Evolutionary conservation across 2,888 invertebrate genomes (phyloP), one percentile per base, ranked within the genome.

Genomic region (Ecdyonurus torrentis): DNA sequence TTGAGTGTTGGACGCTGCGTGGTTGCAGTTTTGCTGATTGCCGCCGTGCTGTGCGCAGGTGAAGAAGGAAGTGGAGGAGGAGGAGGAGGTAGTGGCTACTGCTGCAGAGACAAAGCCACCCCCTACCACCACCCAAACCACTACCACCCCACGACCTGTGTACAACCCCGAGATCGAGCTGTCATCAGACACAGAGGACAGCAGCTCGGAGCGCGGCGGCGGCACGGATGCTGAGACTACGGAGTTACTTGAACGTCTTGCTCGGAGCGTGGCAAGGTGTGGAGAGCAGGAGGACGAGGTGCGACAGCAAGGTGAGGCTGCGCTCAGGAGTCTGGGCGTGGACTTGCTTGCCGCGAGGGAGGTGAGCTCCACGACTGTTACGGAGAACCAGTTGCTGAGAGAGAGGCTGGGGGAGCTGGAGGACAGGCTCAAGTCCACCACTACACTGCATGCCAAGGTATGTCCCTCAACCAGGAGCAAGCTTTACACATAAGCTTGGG

Each of bases 101-200:
- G 37, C 37, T 5, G 37, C 15, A 15, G 37, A 15, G 37, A 15
- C 37, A 10, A 15, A 10, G 37, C 37, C 15, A 15, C 37, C 58
- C 37, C 50, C 25, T 24, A 60, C 61, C 64, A 60, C 64, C 61
- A 64, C 63, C 58, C 61, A 52, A 53, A 63, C 62, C 60, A 60
- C 62, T 55, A 58, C 63, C 61, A 63, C 52, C 61, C 61, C 58
- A 23, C 63, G 23, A 24, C 61, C 5, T 25, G 20, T 25, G 24
- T 65, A 59, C 64, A 76, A 77, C 70, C 80, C 84, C 20, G 88
- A 89, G 70, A 83, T 83, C 65, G 84, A 85, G 69, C 71, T 84
- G 64, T 83, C 83, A 3, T 87, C 86, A 1, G 89, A 89, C 70
- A 88, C 87, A 3, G 83, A 88, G 70, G 83, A 89, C 65, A 65